phyloP scores from a whole-genome alignment of 2,797 vertebrate species.

The Chelidonichthys spinosus region DNA sequence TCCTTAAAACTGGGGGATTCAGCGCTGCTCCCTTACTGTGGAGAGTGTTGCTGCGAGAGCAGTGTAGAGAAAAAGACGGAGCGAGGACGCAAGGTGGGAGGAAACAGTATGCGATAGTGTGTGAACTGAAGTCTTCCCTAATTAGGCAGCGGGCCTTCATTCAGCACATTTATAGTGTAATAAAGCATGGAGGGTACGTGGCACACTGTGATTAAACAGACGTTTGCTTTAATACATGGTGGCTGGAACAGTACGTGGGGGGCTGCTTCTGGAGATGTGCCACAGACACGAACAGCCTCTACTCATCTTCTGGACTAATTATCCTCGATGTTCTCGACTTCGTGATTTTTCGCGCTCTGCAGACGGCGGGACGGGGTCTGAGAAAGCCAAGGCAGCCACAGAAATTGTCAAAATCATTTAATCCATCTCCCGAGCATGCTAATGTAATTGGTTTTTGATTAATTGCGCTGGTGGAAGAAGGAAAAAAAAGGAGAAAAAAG shows the following conservation, averaged over 20 bases:
- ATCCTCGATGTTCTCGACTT: conserved; percentile 68
- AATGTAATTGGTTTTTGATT: conserved; percentile 83
- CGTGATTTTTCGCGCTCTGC: conserved; percentile 41
- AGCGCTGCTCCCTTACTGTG: conserved; percentile 48
- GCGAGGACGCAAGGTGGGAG: conserved; percentile 40
- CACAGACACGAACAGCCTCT: conserved; percentile 58
- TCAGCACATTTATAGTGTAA: conserved; percentile 75
- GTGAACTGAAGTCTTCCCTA: conserved; percentile 70
- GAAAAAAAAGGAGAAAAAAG: conserved; percentile 13
- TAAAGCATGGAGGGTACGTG: conserved; percentile 71
- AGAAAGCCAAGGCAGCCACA: conserved; percentile 47
- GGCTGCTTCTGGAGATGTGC: conserved; percentile 62
- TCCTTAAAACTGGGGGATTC: conserved; percentile 66
- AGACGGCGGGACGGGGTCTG: conserved; percentile 54
- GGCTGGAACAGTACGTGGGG: conserved; percentile 59
- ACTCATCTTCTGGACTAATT: conserved; percentile 77
- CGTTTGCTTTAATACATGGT: conserved; percentile 73
- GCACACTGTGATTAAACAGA: conserved; percentile 74
- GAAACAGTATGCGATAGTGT: conserved; percentile 46
- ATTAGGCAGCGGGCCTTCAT: conserved; percentile 74
- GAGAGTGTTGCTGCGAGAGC: conserved; percentile 39
- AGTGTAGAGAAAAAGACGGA: conserved; percentile 20
- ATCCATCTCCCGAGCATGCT: conserved; percentile 72
- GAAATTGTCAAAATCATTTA: conserved; percentile 79
- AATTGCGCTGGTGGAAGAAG: conserved; percentile 59